A percentile compares a stretch with the other conserved stretches of the same genome.
phyloP scores from a whole-genome alignment of 1,140 invertebrate species.

The Dreissena rostriformis region DNA sequence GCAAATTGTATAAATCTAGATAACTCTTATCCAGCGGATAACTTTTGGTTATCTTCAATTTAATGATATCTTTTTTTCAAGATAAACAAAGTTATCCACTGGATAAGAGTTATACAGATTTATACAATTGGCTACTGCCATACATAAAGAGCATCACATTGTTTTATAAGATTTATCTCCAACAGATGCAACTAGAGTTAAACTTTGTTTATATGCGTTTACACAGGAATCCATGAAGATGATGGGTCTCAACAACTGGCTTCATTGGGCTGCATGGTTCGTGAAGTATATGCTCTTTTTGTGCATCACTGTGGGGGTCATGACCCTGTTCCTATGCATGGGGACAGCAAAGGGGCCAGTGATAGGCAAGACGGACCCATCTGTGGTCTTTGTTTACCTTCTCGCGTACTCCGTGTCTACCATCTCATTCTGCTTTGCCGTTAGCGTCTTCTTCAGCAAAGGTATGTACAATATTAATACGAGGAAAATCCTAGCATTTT shows the following conservation, averaged over 20 bases:
- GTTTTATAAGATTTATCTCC: too few relatives aligned
- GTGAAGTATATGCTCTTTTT: constrained; percentile 89
- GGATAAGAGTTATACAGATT: too few relatives aligned
- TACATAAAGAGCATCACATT: too few relatives aligned
- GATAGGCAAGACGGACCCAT: constrained; percentile 81
- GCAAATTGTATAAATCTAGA: too few relatives aligned
- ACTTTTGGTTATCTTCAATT: too few relatives aligned
- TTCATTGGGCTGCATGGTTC: constrained; percentile 94
- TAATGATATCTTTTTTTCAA: too few relatives aligned
- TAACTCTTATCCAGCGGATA: too few relatives aligned
- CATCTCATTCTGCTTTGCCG: constrained; percentile 83
- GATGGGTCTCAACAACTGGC: constrained; percentile 91
- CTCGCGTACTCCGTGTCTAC: constrained; percentile 82
- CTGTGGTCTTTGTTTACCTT: constrained; percentile 83
- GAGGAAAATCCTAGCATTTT: too few relatives aligned
- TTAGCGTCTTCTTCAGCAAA: constrained; percentile 84
- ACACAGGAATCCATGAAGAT: constrained; percentile 92
- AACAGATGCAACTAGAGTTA: too few relatives aligned
- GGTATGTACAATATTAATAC: constrained; percentile 81
- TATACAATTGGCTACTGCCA: too few relatives aligned
- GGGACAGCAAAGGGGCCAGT: constrained; percentile 72
- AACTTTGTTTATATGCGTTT: neutral
- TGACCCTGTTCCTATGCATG: constrained; percentile 82
- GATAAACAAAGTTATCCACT: too few relatives aligned
- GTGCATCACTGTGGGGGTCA: constrained; percentile 83